Conservation (phyloP, 2,888 invertebrate species). For the Caenorhabditis becei region DNA sequence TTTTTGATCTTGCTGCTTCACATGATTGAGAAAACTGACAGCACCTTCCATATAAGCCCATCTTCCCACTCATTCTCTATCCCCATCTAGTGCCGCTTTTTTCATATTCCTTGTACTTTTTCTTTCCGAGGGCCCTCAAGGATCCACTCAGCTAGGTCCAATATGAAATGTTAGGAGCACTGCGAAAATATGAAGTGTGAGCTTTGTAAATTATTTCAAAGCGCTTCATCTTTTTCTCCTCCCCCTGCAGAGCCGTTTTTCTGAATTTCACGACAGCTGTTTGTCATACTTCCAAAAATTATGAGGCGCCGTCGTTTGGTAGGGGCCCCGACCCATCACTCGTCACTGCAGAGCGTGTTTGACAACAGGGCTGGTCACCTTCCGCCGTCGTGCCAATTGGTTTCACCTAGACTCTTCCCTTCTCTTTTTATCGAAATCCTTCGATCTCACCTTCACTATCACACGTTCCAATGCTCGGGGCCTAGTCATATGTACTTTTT, state of each 20-base stretch:
- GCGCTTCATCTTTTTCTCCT: neutral
- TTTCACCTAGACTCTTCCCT: conserved; percentile 26
- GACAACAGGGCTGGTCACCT: conserved; percentile 49
- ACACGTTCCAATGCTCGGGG: neutral
- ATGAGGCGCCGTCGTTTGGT: conserved; percentile 49
- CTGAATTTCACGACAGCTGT: conserved; percentile 37
- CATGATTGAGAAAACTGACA: conserved; percentile 5
- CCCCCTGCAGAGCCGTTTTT: neutral
- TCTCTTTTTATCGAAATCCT: neutral
- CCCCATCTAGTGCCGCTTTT: neutral
- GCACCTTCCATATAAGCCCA: conserved; percentile 12
- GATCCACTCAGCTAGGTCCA: neutral
- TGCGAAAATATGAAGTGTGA: conserved; percentile 45
- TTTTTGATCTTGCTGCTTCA: neutral
- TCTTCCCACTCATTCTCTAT: neutral
- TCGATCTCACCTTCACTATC: conserved; percentile 8
- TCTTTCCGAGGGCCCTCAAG: conserved; percentile 4
- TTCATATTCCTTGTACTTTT: conserved; percentile 10
- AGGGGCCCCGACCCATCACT: conserved; percentile 46
- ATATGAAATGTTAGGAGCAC: conserved; percentile 12
- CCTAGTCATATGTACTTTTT: neutral
- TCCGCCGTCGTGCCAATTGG: conserved; percentile 31
- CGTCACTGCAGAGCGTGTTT: conserved; percentile 42
- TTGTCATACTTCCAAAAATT: conserved; percentile 58
- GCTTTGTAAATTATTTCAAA: conserved; percentile 39